phyloP scores from a whole-genome alignment of 2,113 vertebrate species.

The Embiotoca jacksoni region DNA sequence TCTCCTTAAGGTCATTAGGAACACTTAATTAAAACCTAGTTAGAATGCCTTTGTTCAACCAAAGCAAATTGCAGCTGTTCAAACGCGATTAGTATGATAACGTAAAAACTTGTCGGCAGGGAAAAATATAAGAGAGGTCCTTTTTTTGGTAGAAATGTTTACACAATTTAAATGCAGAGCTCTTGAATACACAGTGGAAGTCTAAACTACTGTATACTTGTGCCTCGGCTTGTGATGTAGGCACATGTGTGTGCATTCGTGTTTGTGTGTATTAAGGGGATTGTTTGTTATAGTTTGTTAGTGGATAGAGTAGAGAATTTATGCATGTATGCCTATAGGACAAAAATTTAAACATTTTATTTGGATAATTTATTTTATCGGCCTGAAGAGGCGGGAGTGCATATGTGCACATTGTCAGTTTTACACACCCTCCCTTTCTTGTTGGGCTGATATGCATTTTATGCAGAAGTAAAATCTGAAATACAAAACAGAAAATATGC shows the following conservation, averaged over 20 bases:
- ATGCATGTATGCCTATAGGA: constrained; percentile 9
- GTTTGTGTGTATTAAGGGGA: constrained; percentile 18
- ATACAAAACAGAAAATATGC: neutral
- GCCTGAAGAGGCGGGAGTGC: neutral
- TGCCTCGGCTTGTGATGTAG: constrained; percentile 14
- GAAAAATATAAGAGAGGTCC: constrained; percentile 71
- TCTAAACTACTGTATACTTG: constrained; percentile 49
- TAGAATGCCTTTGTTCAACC: constrained; percentile 88
- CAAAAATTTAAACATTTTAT: neutral
- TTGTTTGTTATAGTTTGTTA: constrained; percentile 33
- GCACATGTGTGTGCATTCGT: neutral
- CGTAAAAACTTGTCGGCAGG: constrained; percentile 76
- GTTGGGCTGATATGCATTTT: neutral
- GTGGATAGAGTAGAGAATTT: constrained; percentile 26
- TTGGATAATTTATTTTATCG: neutral
- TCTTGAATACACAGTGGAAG: constrained; percentile 58
- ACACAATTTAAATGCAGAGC: constrained; percentile 76
- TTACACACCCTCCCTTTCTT: neutral
- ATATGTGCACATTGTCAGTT: neutral
- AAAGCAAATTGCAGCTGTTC: constrained; percentile 86
- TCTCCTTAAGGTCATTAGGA: constrained; percentile 98
- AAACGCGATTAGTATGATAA: constrained; percentile 85
- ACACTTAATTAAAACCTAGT: constrained; percentile 99
- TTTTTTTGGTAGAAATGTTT: constrained; percentile 76
- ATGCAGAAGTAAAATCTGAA: neutral